Percentiles rank a stretch among this genome's conserved stretches.
phyloP scores from a whole-genome alignment of 2,113 vertebrate species.

The Eulemur macaco region DNA sequence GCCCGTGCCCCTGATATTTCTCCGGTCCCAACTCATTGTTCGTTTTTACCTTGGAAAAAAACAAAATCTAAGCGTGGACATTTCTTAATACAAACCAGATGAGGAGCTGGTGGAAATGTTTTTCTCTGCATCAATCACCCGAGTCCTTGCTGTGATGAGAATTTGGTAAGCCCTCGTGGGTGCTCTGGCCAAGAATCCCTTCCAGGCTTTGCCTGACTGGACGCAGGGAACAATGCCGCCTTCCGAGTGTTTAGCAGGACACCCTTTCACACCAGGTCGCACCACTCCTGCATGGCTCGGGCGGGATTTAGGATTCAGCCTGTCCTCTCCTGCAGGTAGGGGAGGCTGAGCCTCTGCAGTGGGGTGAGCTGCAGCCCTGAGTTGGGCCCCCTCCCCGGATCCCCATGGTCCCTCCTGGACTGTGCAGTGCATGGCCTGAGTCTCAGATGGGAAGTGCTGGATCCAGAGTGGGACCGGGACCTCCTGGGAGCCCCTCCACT shows the following conservation, averaged over 20 bases:
- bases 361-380: background rate
- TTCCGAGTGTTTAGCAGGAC: background rate
- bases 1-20: background rate
- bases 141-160: conserved; percentile 63
- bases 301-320: background rate
- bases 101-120: conserved; percentile 56
- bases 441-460: background rate
- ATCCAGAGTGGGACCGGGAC: background rate
- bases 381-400: background rate
- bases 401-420: background rate
- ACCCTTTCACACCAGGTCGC: rapidly evolving
- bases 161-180: background rate
- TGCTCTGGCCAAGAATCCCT: background rate
- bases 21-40: background rate
- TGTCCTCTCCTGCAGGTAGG: rapidly evolving
- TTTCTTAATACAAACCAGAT: conserved; percentile 73
- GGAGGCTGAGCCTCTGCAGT: background rate
- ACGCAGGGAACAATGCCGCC: background rate
- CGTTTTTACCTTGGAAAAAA: conserved; percentile 49
- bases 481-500: background rate
- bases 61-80: conserved; percentile 44
- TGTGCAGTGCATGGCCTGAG: rapidly evolving
- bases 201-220: background rate
- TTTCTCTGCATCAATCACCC: conserved; percentile 68
- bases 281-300: background rate